A percentile compares a stretch with the other conserved stretches of the same genome.
These are phyloP conservation scores for Zoanthus sansibaricus DNA, from an alignment of 92 coral and sea anemone genomes.

Conservation along the genomic window DNA sequence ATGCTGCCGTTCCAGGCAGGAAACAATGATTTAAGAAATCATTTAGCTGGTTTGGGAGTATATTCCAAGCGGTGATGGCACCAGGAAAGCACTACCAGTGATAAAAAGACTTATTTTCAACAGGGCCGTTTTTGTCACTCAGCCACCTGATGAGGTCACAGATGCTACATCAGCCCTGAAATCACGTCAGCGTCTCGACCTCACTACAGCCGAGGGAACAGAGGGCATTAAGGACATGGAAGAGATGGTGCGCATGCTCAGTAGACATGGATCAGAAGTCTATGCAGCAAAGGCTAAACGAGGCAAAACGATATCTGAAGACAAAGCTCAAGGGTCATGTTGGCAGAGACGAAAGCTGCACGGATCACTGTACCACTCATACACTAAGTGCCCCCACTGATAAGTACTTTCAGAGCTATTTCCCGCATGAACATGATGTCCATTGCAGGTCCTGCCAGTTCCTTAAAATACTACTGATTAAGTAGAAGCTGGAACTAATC, in stretches of 20 bases:
- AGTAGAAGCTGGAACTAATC: too few relatives aligned
- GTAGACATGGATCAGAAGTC: conserved; percentile 46
- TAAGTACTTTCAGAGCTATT: too few relatives aligned
- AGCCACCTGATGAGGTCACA: neutral
- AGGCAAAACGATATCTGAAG: conserved; percentile 66
- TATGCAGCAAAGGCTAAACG: neutral
- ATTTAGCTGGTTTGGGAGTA: too few relatives aligned
- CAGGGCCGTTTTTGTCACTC: too few relatives aligned
- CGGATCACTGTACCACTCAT: conserved; percentile 66
- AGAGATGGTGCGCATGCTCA: conserved; percentile 46
- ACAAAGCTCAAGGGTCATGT: conserved; percentile 66
- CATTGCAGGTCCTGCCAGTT: too few relatives aligned
- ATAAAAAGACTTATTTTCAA: too few relatives aligned
- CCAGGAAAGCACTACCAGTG: too few relatives aligned
- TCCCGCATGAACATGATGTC: too few relatives aligned
- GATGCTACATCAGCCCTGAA: conserved; percentile 67
- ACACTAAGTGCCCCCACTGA: conserved; percentile 16
- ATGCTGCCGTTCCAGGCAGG: too few relatives aligned
- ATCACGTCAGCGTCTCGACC: conserved; percentile 68
- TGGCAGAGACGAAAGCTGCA: conserved; percentile 66
- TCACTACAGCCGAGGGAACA: conserved; percentile 67
- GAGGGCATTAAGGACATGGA: conserved; percentile 72
- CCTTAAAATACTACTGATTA: too few relatives aligned
- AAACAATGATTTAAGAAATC: too few relatives aligned
- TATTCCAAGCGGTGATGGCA: too few relatives aligned